A percentile compares a stretch with the other conserved stretches of the same genome.
Conservation (phyloP, 2,113 vertebrate genomes). For the Scomber colias region DNA sequence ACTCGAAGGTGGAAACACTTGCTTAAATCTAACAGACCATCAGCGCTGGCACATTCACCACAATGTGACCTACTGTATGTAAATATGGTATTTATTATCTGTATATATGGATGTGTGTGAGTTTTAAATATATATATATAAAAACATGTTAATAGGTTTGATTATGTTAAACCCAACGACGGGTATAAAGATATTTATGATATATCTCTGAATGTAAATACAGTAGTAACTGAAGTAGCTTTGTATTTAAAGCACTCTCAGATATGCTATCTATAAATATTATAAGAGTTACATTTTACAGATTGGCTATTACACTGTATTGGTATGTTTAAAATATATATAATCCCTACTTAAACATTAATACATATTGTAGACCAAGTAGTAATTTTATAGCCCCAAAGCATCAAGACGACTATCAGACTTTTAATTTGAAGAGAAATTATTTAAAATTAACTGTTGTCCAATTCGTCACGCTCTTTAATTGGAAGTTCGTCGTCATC, state of each 20-base stretch:
- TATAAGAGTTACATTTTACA: slow-evolving; percentile 51
- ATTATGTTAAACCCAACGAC: slow-evolving; percentile 40
- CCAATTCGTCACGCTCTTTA: not conserved
- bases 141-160: slow-evolving; percentile 57
- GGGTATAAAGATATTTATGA: slow-evolving; percentile 45
- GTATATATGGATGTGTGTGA: slow-evolving; percentile 55
- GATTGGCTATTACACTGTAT: slow-evolving; percentile 37
- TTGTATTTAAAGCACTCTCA: slow-evolving; percentile 45
- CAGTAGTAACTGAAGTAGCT: slow-evolving; percentile 40
- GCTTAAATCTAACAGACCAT: slow-evolving; percentile 20
- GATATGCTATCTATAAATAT: slow-evolving; percentile 41
- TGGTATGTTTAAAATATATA: slow-evolving; percentile 35
- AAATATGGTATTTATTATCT: slow-evolving; percentile 43
- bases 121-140: slow-evolving; percentile 43
- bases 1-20: not conserved
- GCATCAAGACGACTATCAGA: not conserved
- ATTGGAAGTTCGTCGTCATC: not conserved
- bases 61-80: slow-evolving; percentile 33
- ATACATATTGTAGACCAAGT: slow-evolving; percentile 2
- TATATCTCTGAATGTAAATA: slow-evolving; percentile 66
- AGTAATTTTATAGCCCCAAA: slow-evolving; percentile 1
- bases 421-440: no score
- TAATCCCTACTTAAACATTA: slow-evolving; percentile 53
- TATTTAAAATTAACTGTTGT: not conserved
- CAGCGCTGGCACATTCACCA: slow-evolving; percentile 6